Evolutionary conservation across 2,888 invertebrate genomes (phyloP).

Genomic region (Formica aserva): DNA sequence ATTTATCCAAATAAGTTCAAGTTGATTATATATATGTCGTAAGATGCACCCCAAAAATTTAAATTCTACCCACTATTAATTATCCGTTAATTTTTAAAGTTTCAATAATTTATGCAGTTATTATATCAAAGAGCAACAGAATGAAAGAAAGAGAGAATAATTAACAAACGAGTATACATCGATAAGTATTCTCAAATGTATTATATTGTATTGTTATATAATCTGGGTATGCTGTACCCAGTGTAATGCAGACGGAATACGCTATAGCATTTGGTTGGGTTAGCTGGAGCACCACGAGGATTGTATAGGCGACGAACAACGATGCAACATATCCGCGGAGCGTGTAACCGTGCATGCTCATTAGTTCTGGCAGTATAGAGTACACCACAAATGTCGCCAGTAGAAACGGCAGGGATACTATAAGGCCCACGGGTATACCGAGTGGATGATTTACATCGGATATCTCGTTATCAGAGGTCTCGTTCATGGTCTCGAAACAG

Average conservation of each 20-base stretch:
- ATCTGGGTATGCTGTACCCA: constrained; percentile 70
- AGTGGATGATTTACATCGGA: constrained; percentile 16
- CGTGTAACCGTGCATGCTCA: constrained; percentile 82
- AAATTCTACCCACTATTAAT: neutral
- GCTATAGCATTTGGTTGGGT: constrained; percentile 49
- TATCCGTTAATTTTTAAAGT: neutral
- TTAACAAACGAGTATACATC: neutral
- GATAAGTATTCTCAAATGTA: neutral
- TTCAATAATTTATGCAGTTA: constrained; percentile 1
- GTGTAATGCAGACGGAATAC: constrained; percentile 65
- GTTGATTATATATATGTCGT: neutral
- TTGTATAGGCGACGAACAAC: constrained; percentile 77
- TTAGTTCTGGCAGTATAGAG: constrained; percentile 79
- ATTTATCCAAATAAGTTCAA: neutral
- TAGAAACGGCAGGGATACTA: constrained; percentile 82
- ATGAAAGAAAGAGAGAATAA: neutral
- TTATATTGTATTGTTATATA: neutral
- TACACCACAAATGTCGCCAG: constrained; percentile 82
- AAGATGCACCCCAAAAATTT: neutral
- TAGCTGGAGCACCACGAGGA: constrained; percentile 73
- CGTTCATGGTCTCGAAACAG: constrained; percentile 64
- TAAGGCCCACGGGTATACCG: constrained; percentile 71
- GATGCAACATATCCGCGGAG: constrained; percentile 80
- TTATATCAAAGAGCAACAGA: neutral
- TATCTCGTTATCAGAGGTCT: neutral